phyloP scores from a whole-genome alignment of 2,113 vertebrate species.

The Pithys albifrons region DNA sequence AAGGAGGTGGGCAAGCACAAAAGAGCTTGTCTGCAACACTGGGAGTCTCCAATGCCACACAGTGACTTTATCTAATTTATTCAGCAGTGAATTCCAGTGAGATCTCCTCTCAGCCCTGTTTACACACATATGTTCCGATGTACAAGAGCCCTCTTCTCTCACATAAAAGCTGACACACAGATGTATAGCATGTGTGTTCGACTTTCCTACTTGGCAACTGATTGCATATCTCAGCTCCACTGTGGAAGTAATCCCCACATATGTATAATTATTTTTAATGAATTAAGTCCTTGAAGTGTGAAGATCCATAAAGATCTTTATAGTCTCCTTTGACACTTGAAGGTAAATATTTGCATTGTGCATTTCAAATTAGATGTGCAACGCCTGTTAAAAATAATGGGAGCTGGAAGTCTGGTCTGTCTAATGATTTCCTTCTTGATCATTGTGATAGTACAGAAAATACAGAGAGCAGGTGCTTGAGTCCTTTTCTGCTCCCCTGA shows the following conservation, averaged over 20 bases:
- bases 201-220: conserved; percentile 20
- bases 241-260: conserved; percentile 21
- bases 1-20: neutral
- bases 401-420: conserved; percentile 36
- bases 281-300: conserved; percentile 69
- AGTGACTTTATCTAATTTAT: conserved; percentile 29
- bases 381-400: conserved; percentile 59
- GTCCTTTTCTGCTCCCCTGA: neutral
- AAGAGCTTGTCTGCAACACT: neutral
- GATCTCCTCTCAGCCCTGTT: conserved; percentile 27
- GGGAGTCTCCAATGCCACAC: neutral
- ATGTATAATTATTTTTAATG: conserved; percentile 70
- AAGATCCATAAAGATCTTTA: conserved; percentile 67
- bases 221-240: conserved; percentile 19
- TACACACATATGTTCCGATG: neutral
- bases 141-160: neutral
- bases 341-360: conserved; percentile 69
- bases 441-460: neutral
- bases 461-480: conserved; percentile 18
- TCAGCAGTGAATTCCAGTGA: neutral
- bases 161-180: conserved; percentile 41
- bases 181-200: neutral
- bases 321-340: conserved; percentile 66
- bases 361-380: conserved; percentile 61
- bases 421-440: conserved; percentile 58